Percentiles rank a stretch among this genome's conserved stretches.
These are phyloP conservation scores for Illadopsis cleaveri DNA, from an alignment of 2,113 vertebrate species.

Conservation along the genomic window DNA sequence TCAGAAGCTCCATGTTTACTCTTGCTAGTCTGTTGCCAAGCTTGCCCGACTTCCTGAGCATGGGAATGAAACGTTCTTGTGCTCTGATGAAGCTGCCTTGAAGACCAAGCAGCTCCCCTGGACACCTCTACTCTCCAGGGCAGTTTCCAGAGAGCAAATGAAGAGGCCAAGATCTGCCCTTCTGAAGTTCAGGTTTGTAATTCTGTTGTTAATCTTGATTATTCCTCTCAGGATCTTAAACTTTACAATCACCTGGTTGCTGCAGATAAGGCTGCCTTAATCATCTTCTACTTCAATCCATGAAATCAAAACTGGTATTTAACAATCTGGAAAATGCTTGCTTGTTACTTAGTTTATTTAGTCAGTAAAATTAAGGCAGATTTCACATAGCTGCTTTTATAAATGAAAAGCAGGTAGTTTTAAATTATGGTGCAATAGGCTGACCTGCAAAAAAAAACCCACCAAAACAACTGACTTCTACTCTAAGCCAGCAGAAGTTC, in stretches of 20 bases:
- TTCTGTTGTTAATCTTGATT: not conserved
- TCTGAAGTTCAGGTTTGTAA: not conserved
- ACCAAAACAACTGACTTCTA: not conserved
- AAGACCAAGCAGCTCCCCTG: not conserved
- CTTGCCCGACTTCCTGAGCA: not conserved
- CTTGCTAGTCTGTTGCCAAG: not conserved
- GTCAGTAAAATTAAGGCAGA: not conserved
- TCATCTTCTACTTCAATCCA: not conserved
- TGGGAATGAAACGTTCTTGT: accelerated
- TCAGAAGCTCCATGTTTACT: not conserved
- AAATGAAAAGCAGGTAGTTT: not conserved
- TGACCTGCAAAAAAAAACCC: not conserved
- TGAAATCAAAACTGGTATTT: not conserved
- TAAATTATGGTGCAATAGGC: not conserved
- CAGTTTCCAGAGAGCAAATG: not conserved
- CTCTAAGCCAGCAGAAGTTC: not conserved
- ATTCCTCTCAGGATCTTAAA: not conserved
- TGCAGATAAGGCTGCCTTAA: not conserved
- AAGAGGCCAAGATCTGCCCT: not conserved
- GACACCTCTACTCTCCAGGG: not conserved
- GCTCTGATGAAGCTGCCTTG: not conserved
- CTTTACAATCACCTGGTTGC: not conserved
- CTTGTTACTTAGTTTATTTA: not conserved
- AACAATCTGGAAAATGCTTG: not conserved
- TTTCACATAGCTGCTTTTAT: not conserved